A percentile compares a stretch with the other conserved stretches of the same genome.
These are phyloP conservation scores for Epinotia bilunana DNA, from an alignment of 2,888 invertebrate species.

Conservation along the genomic window DNA sequence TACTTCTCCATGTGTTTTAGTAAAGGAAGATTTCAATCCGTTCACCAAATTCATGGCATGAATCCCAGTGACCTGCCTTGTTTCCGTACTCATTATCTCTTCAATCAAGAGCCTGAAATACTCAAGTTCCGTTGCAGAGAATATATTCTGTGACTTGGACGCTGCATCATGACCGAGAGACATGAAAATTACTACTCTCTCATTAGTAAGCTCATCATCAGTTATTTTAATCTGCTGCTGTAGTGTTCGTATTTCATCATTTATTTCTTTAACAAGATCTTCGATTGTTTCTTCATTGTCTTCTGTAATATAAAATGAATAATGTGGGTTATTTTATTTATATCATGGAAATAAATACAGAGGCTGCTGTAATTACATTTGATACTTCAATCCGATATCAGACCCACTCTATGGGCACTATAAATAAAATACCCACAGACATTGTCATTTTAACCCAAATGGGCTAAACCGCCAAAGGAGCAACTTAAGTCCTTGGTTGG, in stretches of 20 bases:
- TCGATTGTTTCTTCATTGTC: slow-evolving; percentile 54
- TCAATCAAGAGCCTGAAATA: slow-evolving; percentile 73
- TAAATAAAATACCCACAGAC: no score
- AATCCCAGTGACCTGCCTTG: slow-evolving; percentile 69
- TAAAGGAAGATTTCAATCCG: slow-evolving; percentile 67
- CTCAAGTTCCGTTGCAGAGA: slow-evolving; percentile 69
- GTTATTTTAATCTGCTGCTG: slow-evolving; percentile 72
- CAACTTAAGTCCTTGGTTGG: no score
- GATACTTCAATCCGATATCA: no score
- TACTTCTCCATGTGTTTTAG: slow-evolving; percentile 75
- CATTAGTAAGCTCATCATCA: slow-evolving; percentile 69
- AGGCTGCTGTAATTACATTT: not conserved
- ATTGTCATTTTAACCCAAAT: not conserved
- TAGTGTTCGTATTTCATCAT: slow-evolving; percentile 66
- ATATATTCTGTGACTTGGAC: slow-evolving; percentile 72
- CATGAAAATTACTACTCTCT: slow-evolving; percentile 70
- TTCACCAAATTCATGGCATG: slow-evolving; percentile 73
- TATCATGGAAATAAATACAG: not conserved
- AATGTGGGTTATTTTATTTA: not conserved
- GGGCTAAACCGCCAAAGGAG: not conserved
- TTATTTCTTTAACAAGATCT: slow-evolving; percentile 68
- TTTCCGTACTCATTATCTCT: slow-evolving; percentile 72
- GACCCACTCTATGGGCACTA: not conserved
- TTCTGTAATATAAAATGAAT: slow-evolving; percentile 54
- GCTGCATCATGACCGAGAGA: slow-evolving; percentile 71